Evolutionary conservation across 2,113 vertebrate species (phyloP), one percentile per base, ranked within the genome.

Genomic region (Phocoena sinus): DNA sequence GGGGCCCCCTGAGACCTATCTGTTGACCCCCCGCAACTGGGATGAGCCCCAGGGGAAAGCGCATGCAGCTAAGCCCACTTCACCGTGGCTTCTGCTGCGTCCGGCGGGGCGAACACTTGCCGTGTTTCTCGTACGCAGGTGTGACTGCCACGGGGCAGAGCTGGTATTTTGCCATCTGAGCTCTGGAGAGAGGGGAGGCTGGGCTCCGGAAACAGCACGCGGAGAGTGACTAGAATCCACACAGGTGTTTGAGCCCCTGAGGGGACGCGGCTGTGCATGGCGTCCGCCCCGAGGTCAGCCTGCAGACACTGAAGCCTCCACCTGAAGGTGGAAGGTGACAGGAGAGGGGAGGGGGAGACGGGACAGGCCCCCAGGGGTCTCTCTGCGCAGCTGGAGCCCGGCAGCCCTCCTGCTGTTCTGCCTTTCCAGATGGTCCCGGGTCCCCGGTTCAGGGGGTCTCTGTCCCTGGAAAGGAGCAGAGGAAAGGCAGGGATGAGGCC

Each of bases 221-320:
- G 15, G 53, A 53, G 53, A 5, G 0, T 6, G 53, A 6, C 1
- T 17, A 53, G 53, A 5, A 17, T 53, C 53, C 53, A 18, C 53
- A 18, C 53, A 53, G 53, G 53, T 18, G 28, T 47, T 31, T 82
- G 44, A 33, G 8, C 31, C 79, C 53, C 44, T 0, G 26, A 41
- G 38, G 60, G 73, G 81, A 56, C 13, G 2, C 0, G 0, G 53
- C 14, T 14, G 14, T 28, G 20, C 10, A 1, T 3, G 53, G 14
- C 8, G 9, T 25, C 70, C 25, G n/a, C 10, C n/a, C 8, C 0
- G 21, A 28, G 11, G 38, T 31, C 90, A 28, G 18, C 53, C 53
- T 6, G 2, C 0, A 0, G 17, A 6, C 15, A 1, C 14, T 25
- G 21, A 1, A 31, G 47, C 8, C 18, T 18, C 33, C 50, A 5